These are phyloP conservation scores for Charanyca ferruginea DNA, from an alignment of 2,888 invertebrate genomes.

Conservation along the genomic window DNA sequence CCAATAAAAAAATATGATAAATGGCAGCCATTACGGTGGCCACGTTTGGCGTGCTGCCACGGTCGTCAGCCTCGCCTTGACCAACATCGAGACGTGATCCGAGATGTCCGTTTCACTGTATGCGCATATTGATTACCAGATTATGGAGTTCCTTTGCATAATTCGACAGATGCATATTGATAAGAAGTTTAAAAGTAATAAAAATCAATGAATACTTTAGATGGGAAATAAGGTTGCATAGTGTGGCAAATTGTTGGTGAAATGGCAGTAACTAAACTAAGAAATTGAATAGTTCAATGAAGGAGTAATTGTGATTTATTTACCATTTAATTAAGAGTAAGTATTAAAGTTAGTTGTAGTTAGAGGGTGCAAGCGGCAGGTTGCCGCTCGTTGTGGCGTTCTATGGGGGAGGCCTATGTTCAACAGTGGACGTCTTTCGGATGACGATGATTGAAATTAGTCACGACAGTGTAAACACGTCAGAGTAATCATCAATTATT, in stretches of 20 bases:
- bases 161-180: slow-evolving; percentile 58
- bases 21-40: slow-evolving; percentile 78
- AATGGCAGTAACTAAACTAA: slow-evolving; percentile 1
- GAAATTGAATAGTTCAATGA: slow-evolving; percentile 12
- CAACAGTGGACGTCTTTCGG: no score
- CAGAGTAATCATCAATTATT: slow-evolving; percentile 40
- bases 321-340: slow-evolving; percentile 25
- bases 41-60: slow-evolving; percentile 86
- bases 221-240: background rate
- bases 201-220: slow-evolving; percentile 13
- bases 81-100: slow-evolving; percentile 83
- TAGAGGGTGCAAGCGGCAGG: no score
- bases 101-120: slow-evolving; percentile 77
- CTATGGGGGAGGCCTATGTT: no score
- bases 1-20: slow-evolving; percentile 83
- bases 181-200: slow-evolving; percentile 25
- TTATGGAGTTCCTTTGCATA: slow-evolving; percentile 73
- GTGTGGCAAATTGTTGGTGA: background rate
- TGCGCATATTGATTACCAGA: slow-evolving; percentile 79
- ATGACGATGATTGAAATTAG: no score
- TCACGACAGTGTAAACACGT: slow-evolving; percentile 34
- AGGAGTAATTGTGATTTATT: slow-evolving; percentile 43
- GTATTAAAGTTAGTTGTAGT: slow-evolving; percentile 21
- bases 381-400: no score
- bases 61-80: slow-evolving; percentile 88